These are phyloP conservation scores for Lamprotornis superbus DNA, from an alignment of 2,113 vertebrate genomes.

Conservation along the genomic window DNA sequence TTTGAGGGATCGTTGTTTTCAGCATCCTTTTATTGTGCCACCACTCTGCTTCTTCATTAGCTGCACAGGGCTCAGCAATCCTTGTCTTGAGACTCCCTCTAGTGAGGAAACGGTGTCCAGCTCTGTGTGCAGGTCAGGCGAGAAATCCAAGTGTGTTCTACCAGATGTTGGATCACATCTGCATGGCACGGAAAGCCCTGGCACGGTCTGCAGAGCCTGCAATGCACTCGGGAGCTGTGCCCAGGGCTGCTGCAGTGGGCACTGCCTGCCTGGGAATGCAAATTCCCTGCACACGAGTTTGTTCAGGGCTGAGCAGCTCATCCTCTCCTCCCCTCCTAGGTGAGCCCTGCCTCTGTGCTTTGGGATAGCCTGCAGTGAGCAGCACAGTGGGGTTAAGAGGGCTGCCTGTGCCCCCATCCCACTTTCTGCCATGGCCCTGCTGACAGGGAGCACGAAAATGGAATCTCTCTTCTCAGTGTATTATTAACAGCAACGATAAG, in stretches of 20 bases:
- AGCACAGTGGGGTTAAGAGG: background rate
- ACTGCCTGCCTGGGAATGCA: too few species aligned
- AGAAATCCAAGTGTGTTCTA: accelerated
- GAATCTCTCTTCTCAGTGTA: background rate
- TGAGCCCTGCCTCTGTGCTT: background rate
- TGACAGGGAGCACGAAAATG: background rate
- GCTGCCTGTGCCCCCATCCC: background rate
- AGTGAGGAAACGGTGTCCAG: background rate
- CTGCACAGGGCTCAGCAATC: background rate
- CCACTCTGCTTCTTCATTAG: accelerated
- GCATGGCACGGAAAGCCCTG: accelerated
- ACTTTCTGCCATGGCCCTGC: background rate
- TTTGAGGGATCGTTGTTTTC: background rate
- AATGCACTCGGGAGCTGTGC: accelerated
- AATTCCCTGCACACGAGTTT: background rate
- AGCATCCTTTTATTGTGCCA: background rate
- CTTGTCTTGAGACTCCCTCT: constrained; percentile 23
- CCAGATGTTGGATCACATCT: accelerated
- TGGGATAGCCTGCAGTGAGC: background rate
- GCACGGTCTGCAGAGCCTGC: background rate
- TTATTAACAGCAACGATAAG: background rate
- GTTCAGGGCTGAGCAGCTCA: background rate
- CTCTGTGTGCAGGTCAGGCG: accelerated
- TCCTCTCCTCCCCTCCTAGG: background rate
- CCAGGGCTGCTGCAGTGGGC: background rate